Evolutionary conservation across 2,888 invertebrate genomes (phyloP).

Genomic region (Amblyjoppa fuscipennis): DNA sequence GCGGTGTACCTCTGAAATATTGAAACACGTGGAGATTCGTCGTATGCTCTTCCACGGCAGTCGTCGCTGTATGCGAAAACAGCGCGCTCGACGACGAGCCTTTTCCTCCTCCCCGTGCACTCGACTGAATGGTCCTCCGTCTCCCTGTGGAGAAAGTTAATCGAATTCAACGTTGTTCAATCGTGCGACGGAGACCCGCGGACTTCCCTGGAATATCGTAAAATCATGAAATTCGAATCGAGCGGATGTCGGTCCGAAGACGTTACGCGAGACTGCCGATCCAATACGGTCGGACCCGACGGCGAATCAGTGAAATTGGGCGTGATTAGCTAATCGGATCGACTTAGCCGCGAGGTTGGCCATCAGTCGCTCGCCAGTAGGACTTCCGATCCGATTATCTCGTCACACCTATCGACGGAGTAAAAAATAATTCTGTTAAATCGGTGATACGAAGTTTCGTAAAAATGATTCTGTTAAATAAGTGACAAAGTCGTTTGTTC

Average conservation of each 20-base stretch:
- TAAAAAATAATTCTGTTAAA: too few species aligned
- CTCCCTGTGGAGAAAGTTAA: conserved; percentile 29
- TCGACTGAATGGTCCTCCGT: background rate
- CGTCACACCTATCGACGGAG: conserved; percentile 8
- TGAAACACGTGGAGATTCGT: conserved; percentile 40
- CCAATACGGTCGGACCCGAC: background rate
- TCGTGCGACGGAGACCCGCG: conserved; percentile 25
- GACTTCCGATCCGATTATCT: conserved; percentile 40
- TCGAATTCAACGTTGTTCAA: conserved; percentile 58
- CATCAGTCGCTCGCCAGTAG: background rate
- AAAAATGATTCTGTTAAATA: too few species aligned
- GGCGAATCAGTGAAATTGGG: conserved; percentile 39
- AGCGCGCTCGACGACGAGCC: conserved; percentile 29
- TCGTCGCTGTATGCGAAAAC: conserved; percentile 5
- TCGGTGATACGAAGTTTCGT: too few species aligned
- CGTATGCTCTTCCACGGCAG: conserved; percentile 3
- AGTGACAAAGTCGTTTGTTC: too few species aligned
- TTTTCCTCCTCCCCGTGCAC: background rate
- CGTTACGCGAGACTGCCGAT: background rate
- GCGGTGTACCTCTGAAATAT: conserved; percentile 55
- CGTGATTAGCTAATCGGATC: conserved; percentile 29
- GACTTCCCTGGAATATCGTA: conserved; percentile 18
- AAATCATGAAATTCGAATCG: conserved; percentile 41
- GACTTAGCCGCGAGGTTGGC: conserved; percentile 19
- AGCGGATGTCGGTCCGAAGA: background rate